A percentile compares a stretch with the other conserved stretches of the same genome.
Conservation (phyloP, 2,113 vertebrate genomes). For the Antennarius striatus region DNA sequence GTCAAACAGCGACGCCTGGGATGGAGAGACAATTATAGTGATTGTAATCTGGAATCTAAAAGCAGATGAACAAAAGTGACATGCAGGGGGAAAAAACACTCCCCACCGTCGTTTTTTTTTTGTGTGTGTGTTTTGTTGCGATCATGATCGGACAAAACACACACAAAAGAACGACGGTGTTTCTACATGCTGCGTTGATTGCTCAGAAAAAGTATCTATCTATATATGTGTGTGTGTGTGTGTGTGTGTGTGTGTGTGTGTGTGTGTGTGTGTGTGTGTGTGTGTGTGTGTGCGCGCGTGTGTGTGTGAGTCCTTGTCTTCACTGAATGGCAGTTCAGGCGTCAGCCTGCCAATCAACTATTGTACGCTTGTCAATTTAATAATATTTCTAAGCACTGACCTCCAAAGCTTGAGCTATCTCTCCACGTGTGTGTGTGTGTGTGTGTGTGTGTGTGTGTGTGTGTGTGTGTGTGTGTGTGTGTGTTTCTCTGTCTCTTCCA, state of each 20-base stretch:
- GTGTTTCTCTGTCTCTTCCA: conserved; percentile 66
- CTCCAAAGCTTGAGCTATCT: conserved; percentile 55
- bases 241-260: conserved; percentile 23
- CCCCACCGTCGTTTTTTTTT: too few species aligned
- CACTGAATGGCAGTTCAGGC: conserved; percentile 61
- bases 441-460: conserved; percentile 14
- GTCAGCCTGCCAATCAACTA: conserved; percentile 71
- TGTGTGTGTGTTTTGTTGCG: too few species aligned
- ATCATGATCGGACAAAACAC: conserved; percentile 11
- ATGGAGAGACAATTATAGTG: conserved; percentile 80
- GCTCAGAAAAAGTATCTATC: conserved; percentile 24
- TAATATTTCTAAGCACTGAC: conserved; percentile 72
- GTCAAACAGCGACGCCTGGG: conserved; percentile 75
- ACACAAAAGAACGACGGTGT: conserved; percentile 44
- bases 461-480: conserved; percentile 49
- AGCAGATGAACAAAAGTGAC: conserved; percentile 54
- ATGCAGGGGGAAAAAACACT: conserved; percentile 12
- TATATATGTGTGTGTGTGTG: too few species aligned
- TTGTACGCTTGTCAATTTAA: conserved; percentile 76
- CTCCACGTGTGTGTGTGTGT: conserved; percentile 19
- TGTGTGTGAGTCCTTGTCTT: conserved; percentile 37
- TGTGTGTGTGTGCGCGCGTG: conserved; percentile 31
- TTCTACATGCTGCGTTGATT: conserved; percentile 57
- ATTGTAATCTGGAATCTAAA: conserved; percentile 78
- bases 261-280: conserved; percentile 1